Base-by-base conservation (phyloP, 2,113 vertebrate genomes). In the Oryzias melastigma region DNA sequence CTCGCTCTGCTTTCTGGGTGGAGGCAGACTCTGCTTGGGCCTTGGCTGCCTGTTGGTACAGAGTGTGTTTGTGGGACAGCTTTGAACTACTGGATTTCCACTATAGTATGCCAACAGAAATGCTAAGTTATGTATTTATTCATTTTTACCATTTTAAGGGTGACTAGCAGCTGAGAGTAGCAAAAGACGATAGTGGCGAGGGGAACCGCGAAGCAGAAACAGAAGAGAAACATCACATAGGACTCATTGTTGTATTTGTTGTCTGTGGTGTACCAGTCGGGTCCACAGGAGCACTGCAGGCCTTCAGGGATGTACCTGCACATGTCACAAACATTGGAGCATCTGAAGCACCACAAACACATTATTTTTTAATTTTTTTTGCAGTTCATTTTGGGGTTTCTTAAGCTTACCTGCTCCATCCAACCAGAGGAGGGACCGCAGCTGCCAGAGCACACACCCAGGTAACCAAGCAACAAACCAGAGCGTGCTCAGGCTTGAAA, bases 201-300 rank as follows among this genome's bases (percentile, higher is more conserved):
- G 8, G 91, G 91, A 47, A 91, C 65, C 1, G 85, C 77, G 53
- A 92, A 93, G 87, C 91, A 92, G 83, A 91, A 92, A 59, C 71
- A 27, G 77, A 93, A 93, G 14, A 93, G 86, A 76, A 92, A 93
- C 14, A 90, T 58, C 44, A 92, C 89, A 5, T 90, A 93, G 54
- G 87, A 86, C 44, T 93, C 91, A 1, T 92, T 93, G 84, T 92
- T 91, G 86, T 85, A 92, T 65, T 91, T 91, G 83, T 91, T 91
- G 66, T 85, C 82, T 10, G 84, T 84, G 3, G 91, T 93, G 77
- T 91, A 92, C 89, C 90, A 93, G 77, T 91, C 91, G 19, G 91
- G 90, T 17, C 90, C 90, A 73, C 90, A 93, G 14, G 91, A 91
- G 79, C 90, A 92, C 81, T 91, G 91, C 43, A 93, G 71, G 8